Percentiles rank a stretch among this genome's conserved stretches.
These are phyloP conservation scores for Ardeotis arabs DNA, from an alignment of 2,113 vertebrate genomes.

Conservation along the genomic window DNA sequence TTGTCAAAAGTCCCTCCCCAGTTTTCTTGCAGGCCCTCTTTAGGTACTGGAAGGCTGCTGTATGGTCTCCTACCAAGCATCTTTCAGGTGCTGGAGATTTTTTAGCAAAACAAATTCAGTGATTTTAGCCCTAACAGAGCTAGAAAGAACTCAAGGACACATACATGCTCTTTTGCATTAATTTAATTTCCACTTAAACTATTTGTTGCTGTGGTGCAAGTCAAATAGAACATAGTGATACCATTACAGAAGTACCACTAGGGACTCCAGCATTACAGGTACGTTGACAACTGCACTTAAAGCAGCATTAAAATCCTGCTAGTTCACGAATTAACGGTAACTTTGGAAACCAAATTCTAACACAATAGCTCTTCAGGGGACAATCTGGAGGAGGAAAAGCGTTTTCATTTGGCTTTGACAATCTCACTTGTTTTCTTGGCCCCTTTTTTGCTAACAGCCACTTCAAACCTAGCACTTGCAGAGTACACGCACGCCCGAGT, in stretches of 20 bases:
- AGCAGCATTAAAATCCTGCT: not conserved
- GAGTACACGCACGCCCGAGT: not conserved
- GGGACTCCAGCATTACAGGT: not conserved
- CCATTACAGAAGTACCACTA: not conserved
- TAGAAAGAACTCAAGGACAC: not conserved
- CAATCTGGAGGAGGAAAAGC: not conserved
- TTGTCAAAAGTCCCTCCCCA: too few species aligned
- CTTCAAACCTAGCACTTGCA: not conserved
- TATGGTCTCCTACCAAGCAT: not conserved
- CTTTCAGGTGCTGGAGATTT: not conserved
- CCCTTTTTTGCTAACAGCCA: not conserved
- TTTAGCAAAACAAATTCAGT: not conserved
- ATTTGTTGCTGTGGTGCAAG: not conserved
- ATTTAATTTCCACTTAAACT: not conserved
- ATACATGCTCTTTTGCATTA: not conserved
- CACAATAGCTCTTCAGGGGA: conserved; percentile 16
- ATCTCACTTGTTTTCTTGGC: not conserved
- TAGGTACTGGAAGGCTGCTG: too few species aligned
- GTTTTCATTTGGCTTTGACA: conserved; percentile 33
- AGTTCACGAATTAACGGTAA: not conserved
- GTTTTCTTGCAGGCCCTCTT: too few species aligned
- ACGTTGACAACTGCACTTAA: not conserved
- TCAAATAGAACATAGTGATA: not conserved
- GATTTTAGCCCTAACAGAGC: not conserved
- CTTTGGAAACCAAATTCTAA: conserved; percentile 7